Evolutionary conservation across 1,140 invertebrate genomes (phyloP).

Genomic region (Drosophila biarmipes): DNA sequence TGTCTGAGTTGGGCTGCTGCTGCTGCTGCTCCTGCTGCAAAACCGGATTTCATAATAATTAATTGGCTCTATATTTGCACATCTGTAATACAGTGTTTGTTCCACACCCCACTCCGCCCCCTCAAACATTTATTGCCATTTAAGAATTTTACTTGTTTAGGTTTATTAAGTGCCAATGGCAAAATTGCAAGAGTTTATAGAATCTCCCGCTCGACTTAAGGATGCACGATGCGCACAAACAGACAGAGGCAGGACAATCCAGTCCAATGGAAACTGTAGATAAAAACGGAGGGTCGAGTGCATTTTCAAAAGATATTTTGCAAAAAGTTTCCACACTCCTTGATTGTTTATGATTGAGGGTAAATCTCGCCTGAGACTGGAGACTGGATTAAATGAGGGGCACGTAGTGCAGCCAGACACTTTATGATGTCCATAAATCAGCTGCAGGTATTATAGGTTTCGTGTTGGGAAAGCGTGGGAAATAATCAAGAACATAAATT

Average conservation of each 20-base stretch:
- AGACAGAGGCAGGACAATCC: conserved; percentile 19
- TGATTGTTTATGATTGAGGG: conserved; percentile 49
- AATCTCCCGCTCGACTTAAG: conserved; percentile 13
- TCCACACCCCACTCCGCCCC: neutral
- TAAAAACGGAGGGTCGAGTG: conserved; percentile 11
- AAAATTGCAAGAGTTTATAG: conserved; percentile 27
- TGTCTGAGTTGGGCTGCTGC: conserved; percentile 26
- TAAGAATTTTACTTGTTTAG: conserved; percentile 56
- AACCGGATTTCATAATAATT: conserved; percentile 71
- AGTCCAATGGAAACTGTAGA: conserved; percentile 30
- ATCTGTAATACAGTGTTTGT: conserved; percentile 54
- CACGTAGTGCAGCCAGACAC: conserved; percentile 40
- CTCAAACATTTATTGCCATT: conserved; percentile 55
- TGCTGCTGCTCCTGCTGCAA: too few relatives aligned
- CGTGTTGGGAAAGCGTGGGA: conserved; percentile 10
- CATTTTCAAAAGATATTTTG: conserved; percentile 29
- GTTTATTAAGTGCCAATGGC: conserved; percentile 71
- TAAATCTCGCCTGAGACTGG: conserved; percentile 6
- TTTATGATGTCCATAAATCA: conserved; percentile 37
- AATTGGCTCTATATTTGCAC: conserved; percentile 73
- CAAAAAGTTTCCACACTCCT: conserved; percentile 31
- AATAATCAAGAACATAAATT: conserved; percentile 3
- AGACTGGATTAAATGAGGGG: conserved; percentile 32
- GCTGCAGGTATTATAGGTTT: conserved; percentile 21
- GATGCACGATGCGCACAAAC: conserved; percentile 5